Evolutionary conservation across 2,797 vertebrate species (phyloP), one percentile per base, ranked within the genome.

Genomic region (Anisognathus igniventris): DNA sequence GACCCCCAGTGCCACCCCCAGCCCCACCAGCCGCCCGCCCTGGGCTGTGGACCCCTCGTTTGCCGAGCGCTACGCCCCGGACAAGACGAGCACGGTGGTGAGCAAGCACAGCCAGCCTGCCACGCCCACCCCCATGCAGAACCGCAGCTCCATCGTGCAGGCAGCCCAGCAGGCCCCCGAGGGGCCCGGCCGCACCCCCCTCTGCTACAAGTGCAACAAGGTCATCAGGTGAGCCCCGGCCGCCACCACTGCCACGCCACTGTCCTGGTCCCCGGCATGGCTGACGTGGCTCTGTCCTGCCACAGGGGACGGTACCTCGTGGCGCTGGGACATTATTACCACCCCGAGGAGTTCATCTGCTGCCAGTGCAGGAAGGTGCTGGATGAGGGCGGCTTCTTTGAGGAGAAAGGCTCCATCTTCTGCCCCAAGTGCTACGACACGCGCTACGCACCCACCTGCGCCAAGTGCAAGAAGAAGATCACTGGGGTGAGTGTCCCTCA

Each of bases 401-500:
- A 99, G 97, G 99, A 99, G 95, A 98, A 98, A 79, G 99, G 99
- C 44, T 98, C 99, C 18, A 98, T 99, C 96, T 99, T 99, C 97
- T 99, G 99, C 74, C 99, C 99, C 35, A 98, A 98, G 86, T 99
- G 99, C 97, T 98, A 99, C 0, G 99, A 99, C 71, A 98, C 98
- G 50, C 98, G 99, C 96, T 99, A 99, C 0, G 99, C 99, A 0
- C 99, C 99, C 31, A 99, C 97, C 98, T 99, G 99, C 3, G 98
- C 98, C 97, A 99, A 99, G 96, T 99, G 99, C 98, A 99, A 99
- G 98, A 99, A 99, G 98, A 99, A 98, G 97, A 99, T 99, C 95
- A 98, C 99, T 0, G 99, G 99, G 97, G 99, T 99, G 95, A 98
- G 97, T 82, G 61, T 86, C 37, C 42, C 16, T 80, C 35, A 33